Base-by-base conservation (phyloP, 1,140 invertebrate genomes). In the Centruroides vittatus region DNA sequence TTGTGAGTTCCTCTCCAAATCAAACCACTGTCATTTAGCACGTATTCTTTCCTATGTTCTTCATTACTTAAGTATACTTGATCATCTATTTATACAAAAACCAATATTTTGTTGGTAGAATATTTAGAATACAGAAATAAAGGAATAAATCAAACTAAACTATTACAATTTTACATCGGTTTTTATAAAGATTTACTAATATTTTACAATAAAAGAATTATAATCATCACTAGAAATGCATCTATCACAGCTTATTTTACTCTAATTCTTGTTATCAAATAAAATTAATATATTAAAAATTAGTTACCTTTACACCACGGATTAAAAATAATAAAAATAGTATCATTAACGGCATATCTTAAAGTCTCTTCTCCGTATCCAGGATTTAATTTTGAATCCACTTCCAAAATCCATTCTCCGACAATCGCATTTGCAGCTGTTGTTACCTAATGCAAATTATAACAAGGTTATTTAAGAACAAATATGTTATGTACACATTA, bases 371-470 rank as follows among this genome's bases (percentile, higher is more conserved):
- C 66, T 35, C 71, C 67, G 23, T 50, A 60, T 51, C 78, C 76
- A 58, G 79, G 78, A 68, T 79, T 79, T 13, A 85, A 76, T 72
- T 85, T 88, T 0, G 88, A 88, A 67, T 94, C 89, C 4, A 94
- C 81, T 46, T 91, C 88, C 59, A 95, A 73, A 54, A 78, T 81
- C 89, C 91, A 95, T 68, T 87, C 83, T 7, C 87, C 89, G 6
- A 95, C 84, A 10, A 88, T 81, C 62, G 86, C 84, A 48, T 85
- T 78, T 0, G 82, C 73, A 0, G 86, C 79, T 2, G 87, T 78
- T 8, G 79, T 83, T 4, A 93, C 81, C 73, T 88, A 73, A n/a
- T 83, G 55, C 0, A 2, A 55, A 55, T 51, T 41, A 41, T 6
- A 41, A 41, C 8, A 41, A 41, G 8, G 8, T 41, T 41, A 41